Evolutionary conservation across 2,797 vertebrate species (phyloP), one percentile per base, ranked within the genome.

Genomic region (Hybognathus amarus): DNA sequence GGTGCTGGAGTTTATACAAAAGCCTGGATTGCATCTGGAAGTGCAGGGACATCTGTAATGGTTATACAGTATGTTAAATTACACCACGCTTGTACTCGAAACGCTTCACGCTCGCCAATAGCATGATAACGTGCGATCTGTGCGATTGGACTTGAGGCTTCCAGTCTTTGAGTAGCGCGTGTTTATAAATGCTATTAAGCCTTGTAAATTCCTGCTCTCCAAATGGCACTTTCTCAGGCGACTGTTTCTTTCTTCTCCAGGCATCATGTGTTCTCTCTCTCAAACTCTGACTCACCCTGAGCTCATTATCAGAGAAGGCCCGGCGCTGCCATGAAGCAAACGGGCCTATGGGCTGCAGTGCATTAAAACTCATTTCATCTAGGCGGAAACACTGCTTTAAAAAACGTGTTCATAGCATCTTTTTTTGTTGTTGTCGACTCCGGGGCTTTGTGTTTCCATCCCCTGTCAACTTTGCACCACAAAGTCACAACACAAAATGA

Each of bases 221-320:
- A 73, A 63, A 80, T 80, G 83, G 63, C 50, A 50, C 20, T 80
- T 85, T 85, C 77, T 75, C 78, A 80, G 71, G 83, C 71, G 42
- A 75, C 66, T 27, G 27, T 52, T 45, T 68, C 68, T 79, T 38
- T 69, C 33, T 68, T 68, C 66, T 77, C 27, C 66, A 12, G 68
- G 79, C 40, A 61, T 81, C 54, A 50, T 13, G 22, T 56, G 2
- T 59, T n/a, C 67, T 80, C 52, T 80, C 79, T 81, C 56, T 54
- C 56, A 47, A 71, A 71, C 52, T 71, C 68, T 71, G 79, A 81
- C 75, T 77, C 81, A 56, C 74, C 30, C 69, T 84, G 76, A 79
- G 76, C 75, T 84, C 69, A 84, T 54, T 45, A 63, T 73, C 22
- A 59, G 61, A 64, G 54, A 85, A 80, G 69, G 77, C 63, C 52